Evolutionary conservation across 2,113 vertebrate genomes (phyloP), one percentile per base, ranked within the genome.

Genomic region (Onychorhynchus coronatus): DNA sequence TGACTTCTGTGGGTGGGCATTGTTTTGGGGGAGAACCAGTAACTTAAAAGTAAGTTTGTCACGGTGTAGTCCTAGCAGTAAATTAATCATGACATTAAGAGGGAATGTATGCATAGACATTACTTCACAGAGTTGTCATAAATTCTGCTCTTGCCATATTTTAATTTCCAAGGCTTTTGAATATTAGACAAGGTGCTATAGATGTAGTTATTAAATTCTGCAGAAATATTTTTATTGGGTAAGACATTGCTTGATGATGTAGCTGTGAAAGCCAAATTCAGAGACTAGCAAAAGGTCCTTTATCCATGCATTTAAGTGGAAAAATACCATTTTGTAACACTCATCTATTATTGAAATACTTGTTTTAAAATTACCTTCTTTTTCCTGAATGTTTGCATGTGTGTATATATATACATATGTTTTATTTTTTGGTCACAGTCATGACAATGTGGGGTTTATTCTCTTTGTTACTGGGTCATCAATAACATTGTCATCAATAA

Each of bases 191-290:
- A 97, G 96, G 97, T 97, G 92, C 94, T 79, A 37, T 97, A 97
- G 97, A 97, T 97, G 96, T 95, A 97, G 95, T 98, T 98, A 98
- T 97, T 98, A 95, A 97, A 97, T 88, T 97, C 78, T 94, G 78
- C 70, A 95, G 97, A 96, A 97, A 97, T 97, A 97, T 98, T 98
- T 98, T 97, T 97, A 96, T 96, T 98, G 97, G 97, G 97, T 89
- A 97, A 96, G 97, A 96, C 93, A 59, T 95, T 96, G 94, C 94
- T 97, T 97, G 94, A 93, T 96, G 98, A 97, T 61, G 62, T 95
- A 91, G 93, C 86, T 93, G 74, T 96, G 95, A 97, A 96, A 96
- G 95, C 88, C 96, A 97, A 97, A 96, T 96, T 96, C 95, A 96
- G 96, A 97, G 95, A 97, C 96, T 78, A 95, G 97, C 96, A 97